A percentile compares a stretch with the other conserved stretches of the same genome.
These are phyloP conservation scores for Pachyuromys duprasi DNA, from an alignment of 2,797 vertebrate genomes.

Conservation along the genomic window DNA sequence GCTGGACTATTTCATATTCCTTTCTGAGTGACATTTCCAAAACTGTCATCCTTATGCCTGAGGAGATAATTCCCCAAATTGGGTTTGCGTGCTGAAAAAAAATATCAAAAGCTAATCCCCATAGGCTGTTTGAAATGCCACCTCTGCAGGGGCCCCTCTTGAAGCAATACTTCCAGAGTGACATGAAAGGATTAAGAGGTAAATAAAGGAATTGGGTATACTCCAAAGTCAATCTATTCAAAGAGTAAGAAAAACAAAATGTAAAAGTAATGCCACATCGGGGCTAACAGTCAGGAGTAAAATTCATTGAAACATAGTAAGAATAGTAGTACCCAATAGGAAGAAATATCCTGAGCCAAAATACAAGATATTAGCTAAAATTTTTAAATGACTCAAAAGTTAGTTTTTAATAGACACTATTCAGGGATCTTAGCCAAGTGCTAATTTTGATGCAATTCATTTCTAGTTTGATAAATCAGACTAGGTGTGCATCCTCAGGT, in stretches of 20 bases:
- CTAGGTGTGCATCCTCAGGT: background rate
- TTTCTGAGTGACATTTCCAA: constrained; percentile 81
- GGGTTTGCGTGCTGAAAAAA: constrained; percentile 70
- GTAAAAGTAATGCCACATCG: constrained; percentile 68
- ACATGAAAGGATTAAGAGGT: constrained; percentile 80
- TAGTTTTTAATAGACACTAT: constrained; percentile 26
- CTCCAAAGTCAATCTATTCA: constrained; percentile 80
- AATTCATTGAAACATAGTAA: constrained; percentile 63
- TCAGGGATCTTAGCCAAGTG: constrained; percentile 36
- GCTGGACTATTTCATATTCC: constrained; percentile 67
- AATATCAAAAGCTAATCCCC: constrained; percentile 70
- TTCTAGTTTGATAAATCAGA: constrained; percentile 47
- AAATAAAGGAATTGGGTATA: constrained; percentile 77
- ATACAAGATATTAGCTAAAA: constrained; percentile 49
- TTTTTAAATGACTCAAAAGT: constrained; percentile 52
- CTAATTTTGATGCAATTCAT: constrained; percentile 58
- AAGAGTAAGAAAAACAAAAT: constrained; percentile 76
- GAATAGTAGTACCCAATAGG: constrained; percentile 54
- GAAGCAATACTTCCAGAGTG: constrained; percentile 73
- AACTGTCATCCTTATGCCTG: constrained; percentile 81
- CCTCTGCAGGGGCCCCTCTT: constrained; percentile 75
- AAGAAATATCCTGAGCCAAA: constrained; percentile 54
- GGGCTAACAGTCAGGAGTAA: constrained; percentile 77
- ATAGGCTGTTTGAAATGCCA: constrained; percentile 79
- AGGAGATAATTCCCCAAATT: constrained; percentile 83